phyloP scores from a whole-genome alignment of 2,797 vertebrate genomes.

The Tenualosa ilisha region DNA sequence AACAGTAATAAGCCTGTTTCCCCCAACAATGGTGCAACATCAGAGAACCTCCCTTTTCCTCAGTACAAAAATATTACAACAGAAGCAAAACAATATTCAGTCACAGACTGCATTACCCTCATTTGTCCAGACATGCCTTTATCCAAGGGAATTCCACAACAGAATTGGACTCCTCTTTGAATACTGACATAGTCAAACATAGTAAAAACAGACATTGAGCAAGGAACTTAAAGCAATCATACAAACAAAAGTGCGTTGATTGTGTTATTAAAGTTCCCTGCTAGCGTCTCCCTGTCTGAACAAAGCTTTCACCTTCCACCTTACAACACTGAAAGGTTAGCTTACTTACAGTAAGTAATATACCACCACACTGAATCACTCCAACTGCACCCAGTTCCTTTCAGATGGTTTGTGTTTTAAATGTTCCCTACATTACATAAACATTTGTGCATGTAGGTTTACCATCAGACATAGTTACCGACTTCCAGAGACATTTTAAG shows the following conservation, averaged over 20 bases:
- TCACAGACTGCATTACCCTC: neutral
- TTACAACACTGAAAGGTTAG: neutral
- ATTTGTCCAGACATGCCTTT: neutral
- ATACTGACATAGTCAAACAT: neutral
- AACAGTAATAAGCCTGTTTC: slow-evolving; percentile 11
- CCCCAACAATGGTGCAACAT: slow-evolving; percentile 11
- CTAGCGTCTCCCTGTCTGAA: neutral
- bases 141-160: neutral
- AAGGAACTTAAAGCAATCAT: neutral
- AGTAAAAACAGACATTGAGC: neutral
- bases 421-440: neutral
- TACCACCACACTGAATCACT: neutral
- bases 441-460: neutral
- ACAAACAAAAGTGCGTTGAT: neutral
- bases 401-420: neutral
- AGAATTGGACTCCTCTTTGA: neutral
- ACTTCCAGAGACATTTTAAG: neutral
- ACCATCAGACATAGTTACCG: neutral
- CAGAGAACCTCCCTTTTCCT: slow-evolving; percentile 21
- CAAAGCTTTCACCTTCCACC: neutral
- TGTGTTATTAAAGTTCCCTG: neutral
- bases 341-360: neutral
- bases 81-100: neutral
- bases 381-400: neutral
- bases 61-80: slow-evolving; percentile 3